Percentiles rank a stretch among this genome's conserved stretches.
Conservation (phyloP, 2,888 invertebrate genomes). For the Cerastoderma edule region DNA sequence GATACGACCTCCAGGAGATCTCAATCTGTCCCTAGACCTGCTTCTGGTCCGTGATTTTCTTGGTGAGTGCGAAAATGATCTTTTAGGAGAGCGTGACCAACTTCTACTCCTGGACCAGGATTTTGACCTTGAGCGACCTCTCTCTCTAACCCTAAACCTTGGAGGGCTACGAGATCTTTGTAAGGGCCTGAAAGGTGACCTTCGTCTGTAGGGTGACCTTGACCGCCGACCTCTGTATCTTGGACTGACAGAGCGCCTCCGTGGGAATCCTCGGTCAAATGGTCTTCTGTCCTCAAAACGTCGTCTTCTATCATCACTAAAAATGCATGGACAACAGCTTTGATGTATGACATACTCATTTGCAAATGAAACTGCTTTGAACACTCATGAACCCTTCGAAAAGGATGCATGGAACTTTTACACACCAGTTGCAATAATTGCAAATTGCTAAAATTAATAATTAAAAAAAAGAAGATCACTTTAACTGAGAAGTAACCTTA, state of each 20-base stretch:
- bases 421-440: too few species aligned
- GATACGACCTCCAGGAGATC: conserved; percentile 55
- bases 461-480: too few species aligned
- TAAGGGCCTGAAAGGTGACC: conserved; percentile 56
- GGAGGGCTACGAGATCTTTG: conserved; percentile 74
- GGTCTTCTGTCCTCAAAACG: conserved; percentile 63
- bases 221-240: conserved; percentile 56
- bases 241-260: conserved; percentile 56
- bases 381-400: too few species aligned
- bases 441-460: too few species aligned
- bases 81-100: conserved; percentile 57
- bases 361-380: background rate
- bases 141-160: conserved; percentile 76
- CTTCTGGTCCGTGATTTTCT: conserved; percentile 48
- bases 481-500: too few species aligned
- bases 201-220: conserved; percentile 66
- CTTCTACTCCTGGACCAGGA: conserved; percentile 62
- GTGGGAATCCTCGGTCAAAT: conserved; percentile 56
- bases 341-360: too few species aligned
- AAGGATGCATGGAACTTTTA: too few species aligned
- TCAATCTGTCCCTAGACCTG: conserved; percentile 42
- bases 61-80: conserved; percentile 38
- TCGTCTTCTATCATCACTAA: conserved; percentile 63
- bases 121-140: conserved; percentile 62
- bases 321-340: conserved; percentile 17